These are phyloP conservation scores for Pogonus chalceus DNA, from an alignment of 1,140 invertebrate genomes.

Conservation along the genomic window DNA sequence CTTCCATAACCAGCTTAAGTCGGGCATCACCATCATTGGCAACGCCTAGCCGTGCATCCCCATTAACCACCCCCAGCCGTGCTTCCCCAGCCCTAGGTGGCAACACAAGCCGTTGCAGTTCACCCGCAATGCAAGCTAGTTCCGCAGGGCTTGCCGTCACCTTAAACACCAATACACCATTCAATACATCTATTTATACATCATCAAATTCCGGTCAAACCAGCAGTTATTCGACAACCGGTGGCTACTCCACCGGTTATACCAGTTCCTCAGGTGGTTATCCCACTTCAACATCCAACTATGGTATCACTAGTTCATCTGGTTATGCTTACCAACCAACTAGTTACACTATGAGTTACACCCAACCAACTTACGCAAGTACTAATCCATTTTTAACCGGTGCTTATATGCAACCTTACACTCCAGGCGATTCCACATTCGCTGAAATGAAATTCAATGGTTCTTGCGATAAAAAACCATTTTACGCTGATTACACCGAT, in stretches of 20 bases:
- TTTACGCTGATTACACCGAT: conserved; percentile 25
- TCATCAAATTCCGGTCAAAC: conserved; percentile 23
- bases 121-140: conserved; percentile 42
- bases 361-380: conserved; percentile 35
- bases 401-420: conserved; percentile 39
- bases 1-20: conserved; percentile 26
- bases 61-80: too few relatives aligned
- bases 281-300: not conserved
- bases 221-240: not conserved
- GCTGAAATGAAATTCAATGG: conserved; percentile 19
- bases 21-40: conserved; percentile 30
- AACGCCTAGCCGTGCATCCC: conserved; percentile 28
- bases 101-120: conserved; percentile 29
- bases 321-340: conserved; percentile 11
- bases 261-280: not conserved
- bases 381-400: conserved; percentile 47
- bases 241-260: not conserved
- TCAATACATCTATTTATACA: conserved; percentile 30
- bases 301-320: conserved; percentile 2
- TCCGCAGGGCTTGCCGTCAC: conserved; percentile 47
- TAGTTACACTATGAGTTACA: conserved; percentile 25
- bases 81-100: not conserved
- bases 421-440: conserved; percentile 15
- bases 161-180: conserved; percentile 35
- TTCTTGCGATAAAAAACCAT: conserved; percentile 28